A percentile compares a stretch with the other conserved stretches of the same genome.
phyloP scores from a whole-genome alignment of 2,888 invertebrate genomes.

The Pseudanteris insignis region DNA sequence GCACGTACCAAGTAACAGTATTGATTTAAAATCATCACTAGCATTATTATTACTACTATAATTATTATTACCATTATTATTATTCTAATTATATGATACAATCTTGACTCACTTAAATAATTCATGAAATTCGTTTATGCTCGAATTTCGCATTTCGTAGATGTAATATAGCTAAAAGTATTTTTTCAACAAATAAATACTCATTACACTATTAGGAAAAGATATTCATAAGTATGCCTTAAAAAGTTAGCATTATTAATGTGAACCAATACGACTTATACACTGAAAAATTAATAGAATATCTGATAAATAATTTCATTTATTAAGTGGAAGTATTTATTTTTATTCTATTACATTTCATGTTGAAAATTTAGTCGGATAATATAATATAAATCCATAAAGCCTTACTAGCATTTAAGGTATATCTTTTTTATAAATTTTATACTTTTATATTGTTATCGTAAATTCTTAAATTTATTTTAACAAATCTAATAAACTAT shows the following conservation, averaged over 20 bases:
- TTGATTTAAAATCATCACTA: background rate
- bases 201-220: conserved; percentile 4
- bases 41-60: too few species aligned
- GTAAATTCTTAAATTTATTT: conserved; percentile 8
- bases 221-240: conserved; percentile 10
- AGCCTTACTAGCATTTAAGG: conserved; percentile 22
- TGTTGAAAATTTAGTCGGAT: too few species aligned
- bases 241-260: background rate
- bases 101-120: conserved; percentile 15
- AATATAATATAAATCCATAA: conserved; percentile 1
- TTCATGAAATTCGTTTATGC: conserved; percentile 21
- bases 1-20: background rate
- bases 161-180: conserved; percentile 17
- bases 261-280: background rate
- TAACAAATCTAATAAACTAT: conserved; percentile 2
- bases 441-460: conserved; percentile 16
- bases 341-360: too few species aligned
- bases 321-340: too few species aligned
- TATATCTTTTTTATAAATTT: conserved; percentile 7
- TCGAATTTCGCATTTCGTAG: conserved; percentile 34
- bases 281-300: background rate
- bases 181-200: conserved; percentile 19
- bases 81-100: conserved; percentile 6
- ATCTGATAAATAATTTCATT: too few species aligned
- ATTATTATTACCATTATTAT: too few species aligned